Percentiles rank a stretch among this genome's conserved stretches.
Conservation (phyloP, 2,888 invertebrate species). For the Psylliodes chrysocephalus region DNA sequence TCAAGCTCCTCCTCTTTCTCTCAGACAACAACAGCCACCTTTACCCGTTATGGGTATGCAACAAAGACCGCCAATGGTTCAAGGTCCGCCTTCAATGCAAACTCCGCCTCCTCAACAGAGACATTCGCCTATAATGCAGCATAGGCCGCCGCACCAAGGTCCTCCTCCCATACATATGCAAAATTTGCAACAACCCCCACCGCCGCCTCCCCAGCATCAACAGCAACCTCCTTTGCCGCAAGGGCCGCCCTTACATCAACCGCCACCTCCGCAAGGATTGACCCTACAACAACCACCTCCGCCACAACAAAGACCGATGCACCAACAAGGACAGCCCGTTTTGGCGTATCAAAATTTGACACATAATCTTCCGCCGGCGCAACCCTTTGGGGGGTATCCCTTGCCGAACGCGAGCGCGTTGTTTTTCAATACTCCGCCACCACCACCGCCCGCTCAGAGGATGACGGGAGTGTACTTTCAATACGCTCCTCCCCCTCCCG, state of each 20-base stretch:
- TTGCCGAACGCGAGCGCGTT: conserved; percentile 59
- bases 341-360: conserved; percentile 25
- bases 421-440: conserved; percentile 60
- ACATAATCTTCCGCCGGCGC: conserved; percentile 22
- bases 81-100: conserved; percentile 25
- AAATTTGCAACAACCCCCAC: conserved; percentile 33
- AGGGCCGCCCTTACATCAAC: conserved; percentile 22
- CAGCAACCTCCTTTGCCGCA: conserved; percentile 22
- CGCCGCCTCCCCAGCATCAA: conserved; percentile 35
- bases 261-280: conserved; percentile 19
- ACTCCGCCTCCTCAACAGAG: conserved; percentile 57
- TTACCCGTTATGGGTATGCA: not conserved
- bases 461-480: conserved; percentile 50
- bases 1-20: conserved; percentile 3
- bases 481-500: conserved; percentile 59
- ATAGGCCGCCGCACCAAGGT: not conserved
- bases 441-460: conserved; percentile 53
- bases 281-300: conserved; percentile 19
- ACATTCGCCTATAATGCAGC: conserved; percentile 1
- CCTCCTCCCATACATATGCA: conserved; percentile 22
- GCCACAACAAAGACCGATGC: conserved; percentile 29
- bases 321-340: conserved; percentile 20
- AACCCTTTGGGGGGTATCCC: conserved; percentile 53
- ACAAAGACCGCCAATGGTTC: not conserved
- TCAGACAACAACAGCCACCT: conserved; percentile 2